phyloP scores from a whole-genome alignment of 2,888 invertebrate species.

The Lasiommata megera region DNA sequence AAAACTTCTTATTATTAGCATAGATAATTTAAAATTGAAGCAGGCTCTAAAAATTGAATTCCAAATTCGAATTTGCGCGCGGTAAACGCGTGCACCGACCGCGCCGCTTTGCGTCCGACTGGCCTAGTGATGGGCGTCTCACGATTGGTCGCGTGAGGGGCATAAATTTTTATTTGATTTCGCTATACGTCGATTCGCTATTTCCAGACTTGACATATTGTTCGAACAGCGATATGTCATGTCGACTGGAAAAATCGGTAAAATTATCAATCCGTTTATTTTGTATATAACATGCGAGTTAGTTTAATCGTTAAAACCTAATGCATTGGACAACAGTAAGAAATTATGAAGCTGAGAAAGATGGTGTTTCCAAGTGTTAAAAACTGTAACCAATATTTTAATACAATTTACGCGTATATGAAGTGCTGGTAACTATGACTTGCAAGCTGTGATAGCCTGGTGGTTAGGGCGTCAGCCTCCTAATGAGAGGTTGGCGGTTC shows the following conservation, averaged over 20 bases:
- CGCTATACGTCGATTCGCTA: background rate
- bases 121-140: slow-evolving; percentile 49
- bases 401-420: too few relatives aligned
- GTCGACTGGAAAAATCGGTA: background rate
- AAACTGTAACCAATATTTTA: too few relatives aligned
- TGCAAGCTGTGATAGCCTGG: too few relatives aligned
- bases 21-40: slow-evolving; percentile 2
- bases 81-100: slow-evolving; percentile 52
- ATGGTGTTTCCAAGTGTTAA: too few relatives aligned
- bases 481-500: too few relatives aligned
- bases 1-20: background rate
- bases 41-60: slow-evolving; percentile 21
- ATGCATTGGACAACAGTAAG: too few relatives aligned
- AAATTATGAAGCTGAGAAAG: too few relatives aligned
- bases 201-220: background rate
- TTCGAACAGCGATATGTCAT: background rate
- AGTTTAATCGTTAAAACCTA: too few relatives aligned
- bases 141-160: background rate
- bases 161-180: slow-evolving; percentile 6
- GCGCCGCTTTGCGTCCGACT: slow-evolving; percentile 55
- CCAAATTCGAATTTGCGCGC: slow-evolving; percentile 31
- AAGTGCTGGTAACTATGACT: too few relatives aligned
- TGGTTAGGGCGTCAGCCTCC: too few relatives aligned
- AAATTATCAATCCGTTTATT: too few relatives aligned
- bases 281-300: too few relatives aligned